A percentile compares a stretch with the other conserved stretches of the same genome.
phyloP scores from a whole-genome alignment of 53 echinoderm and acorn worm genomes.

The Zoroaster sp. region DNA sequence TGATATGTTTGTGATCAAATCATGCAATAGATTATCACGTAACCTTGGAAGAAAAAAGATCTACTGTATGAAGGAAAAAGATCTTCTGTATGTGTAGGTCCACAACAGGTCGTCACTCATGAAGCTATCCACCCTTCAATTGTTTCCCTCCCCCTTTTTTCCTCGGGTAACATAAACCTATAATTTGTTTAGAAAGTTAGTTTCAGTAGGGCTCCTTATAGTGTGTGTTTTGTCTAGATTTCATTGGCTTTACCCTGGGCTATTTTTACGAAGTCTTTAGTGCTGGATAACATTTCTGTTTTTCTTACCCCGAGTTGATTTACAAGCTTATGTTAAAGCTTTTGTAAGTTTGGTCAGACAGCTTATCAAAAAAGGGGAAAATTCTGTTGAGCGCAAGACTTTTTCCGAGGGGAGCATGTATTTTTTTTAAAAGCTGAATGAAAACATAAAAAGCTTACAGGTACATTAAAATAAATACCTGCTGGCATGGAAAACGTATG shows the following conservation, averaged over 20 bases:
- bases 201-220: constrained; percentile 15
- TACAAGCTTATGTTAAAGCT: background rate
- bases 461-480: no score
- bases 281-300: constrained; percentile 50
- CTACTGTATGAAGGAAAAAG: no score
- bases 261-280: constrained; percentile 42
- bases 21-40: no score
- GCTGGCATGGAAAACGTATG: no score
- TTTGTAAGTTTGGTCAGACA: background rate
- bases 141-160: background rate
- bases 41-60: no score
- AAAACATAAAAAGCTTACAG: no score
- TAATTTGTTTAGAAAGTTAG: constrained; percentile 29
- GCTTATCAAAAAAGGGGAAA: background rate
- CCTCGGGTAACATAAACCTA: constrained; percentile 3
- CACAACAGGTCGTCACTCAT: no score
- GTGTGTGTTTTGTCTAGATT: constrained; percentile 49
- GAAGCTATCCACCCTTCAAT: background rate
- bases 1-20: no score
- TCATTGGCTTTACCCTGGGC: constrained; percentile 2
- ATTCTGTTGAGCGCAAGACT: background rate
- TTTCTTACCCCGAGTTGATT: constrained; percentile 29
- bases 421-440: no score
- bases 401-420: background rate
- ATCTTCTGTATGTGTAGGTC: no score